These are phyloP conservation scores for Monopis laevigella DNA, from an alignment of 2,888 invertebrate genomes.

Conservation along the genomic window DNA sequence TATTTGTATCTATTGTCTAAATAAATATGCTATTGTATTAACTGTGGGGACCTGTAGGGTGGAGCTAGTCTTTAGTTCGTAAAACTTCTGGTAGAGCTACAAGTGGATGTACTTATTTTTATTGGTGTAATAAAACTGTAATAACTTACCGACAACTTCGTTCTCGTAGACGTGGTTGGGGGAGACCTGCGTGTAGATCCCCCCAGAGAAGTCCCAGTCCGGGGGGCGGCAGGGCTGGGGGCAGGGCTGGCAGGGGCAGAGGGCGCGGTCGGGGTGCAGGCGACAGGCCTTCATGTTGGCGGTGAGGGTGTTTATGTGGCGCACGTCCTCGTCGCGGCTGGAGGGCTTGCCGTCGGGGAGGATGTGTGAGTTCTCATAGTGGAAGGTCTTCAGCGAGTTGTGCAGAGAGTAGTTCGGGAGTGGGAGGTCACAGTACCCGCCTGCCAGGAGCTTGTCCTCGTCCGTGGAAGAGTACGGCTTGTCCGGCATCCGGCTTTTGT, in stretches of 20 bases:
- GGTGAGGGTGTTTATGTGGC: constrained; percentile 55
- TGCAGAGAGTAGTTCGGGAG: constrained; percentile 69
- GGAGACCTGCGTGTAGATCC: constrained; percentile 57
- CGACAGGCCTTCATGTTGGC: constrained; percentile 57
- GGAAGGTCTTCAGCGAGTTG: constrained; percentile 63
- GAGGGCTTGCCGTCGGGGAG: constrained; percentile 41
- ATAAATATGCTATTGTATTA: no score
- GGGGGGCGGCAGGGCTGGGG: no score
- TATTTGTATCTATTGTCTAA: no score
- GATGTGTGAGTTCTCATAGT: constrained; percentile 57
- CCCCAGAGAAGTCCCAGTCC: constrained; percentile 53
- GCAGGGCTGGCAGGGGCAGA: neutral
- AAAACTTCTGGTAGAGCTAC: no score
- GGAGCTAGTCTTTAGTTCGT: no score
- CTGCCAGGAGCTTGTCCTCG: constrained; percentile 58
- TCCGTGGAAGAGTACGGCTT: constrained; percentile 59
- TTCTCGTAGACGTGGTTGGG: constrained; percentile 55
- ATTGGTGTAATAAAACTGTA: no score
- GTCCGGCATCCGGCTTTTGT: constrained; percentile 53
- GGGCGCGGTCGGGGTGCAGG: constrained; percentile 33
- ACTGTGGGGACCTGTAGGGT: no score
- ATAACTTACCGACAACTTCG: no score
- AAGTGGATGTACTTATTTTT: no score
- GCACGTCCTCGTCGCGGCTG: constrained; percentile 49
- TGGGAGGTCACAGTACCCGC: constrained; percentile 56